Conservation (phyloP, 2,113 vertebrate genomes). For the Hemiscyllium ocellatum region DNA sequence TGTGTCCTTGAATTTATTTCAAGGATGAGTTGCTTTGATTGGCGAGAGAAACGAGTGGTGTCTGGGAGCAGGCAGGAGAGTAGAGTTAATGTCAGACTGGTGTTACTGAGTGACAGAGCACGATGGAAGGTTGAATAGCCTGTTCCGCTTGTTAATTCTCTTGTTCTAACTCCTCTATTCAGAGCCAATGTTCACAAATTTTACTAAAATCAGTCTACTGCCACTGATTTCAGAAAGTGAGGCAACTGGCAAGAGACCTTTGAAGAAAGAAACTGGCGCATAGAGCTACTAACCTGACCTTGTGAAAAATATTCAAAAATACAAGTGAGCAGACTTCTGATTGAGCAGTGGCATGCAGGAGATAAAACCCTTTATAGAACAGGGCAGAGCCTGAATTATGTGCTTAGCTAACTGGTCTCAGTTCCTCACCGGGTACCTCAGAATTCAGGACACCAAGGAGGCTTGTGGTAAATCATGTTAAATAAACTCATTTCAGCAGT, state of each 20-base stretch:
- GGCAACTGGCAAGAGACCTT: background rate
- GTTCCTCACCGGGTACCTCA: background rate
- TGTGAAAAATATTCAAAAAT: background rate
- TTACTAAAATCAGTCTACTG: background rate
- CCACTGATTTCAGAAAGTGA: background rate
- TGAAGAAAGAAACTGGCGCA: background rate
- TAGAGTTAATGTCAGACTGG: background rate
- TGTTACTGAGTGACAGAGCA: background rate
- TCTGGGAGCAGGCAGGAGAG: background rate
- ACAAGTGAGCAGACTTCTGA: background rate
- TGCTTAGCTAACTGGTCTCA: background rate
- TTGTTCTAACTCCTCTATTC: background rate
- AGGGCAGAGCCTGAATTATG: background rate
- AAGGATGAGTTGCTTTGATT: background rate
- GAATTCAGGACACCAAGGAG: background rate
- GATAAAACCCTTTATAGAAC: background rate
- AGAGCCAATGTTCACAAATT: background rate
- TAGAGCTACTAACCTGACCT: no score
- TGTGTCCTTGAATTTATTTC: background rate
- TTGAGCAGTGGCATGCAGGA: background rate
- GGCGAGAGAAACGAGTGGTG: background rate
- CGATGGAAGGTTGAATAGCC: background rate
- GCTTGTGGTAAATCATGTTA: background rate
- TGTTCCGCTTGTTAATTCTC: background rate
- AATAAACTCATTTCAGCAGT: background rate